Base-by-base conservation (phyloP, 2,113 vertebrate genomes). In the Mohoua ochrocephala region DNA sequence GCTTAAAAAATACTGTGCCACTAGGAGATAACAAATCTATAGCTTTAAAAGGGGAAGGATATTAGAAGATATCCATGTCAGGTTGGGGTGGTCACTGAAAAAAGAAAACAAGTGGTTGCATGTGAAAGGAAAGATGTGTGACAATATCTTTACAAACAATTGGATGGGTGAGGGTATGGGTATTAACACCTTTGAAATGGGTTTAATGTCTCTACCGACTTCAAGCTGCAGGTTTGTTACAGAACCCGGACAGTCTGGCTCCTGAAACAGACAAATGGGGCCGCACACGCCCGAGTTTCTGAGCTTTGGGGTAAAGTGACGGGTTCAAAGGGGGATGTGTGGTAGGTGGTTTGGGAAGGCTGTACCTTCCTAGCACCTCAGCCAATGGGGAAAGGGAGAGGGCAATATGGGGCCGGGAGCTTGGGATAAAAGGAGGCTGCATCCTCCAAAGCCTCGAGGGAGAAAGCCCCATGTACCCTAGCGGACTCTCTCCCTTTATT, bases 371-470 rank as follows among this genome's bases (percentile, higher is more conserved):
- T 1, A 4, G 28, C 30, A 5, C n/a, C n/a, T 56, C n/a, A 39
- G 33, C 59, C n/a, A 47, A 4, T 28, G 50, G 42, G 13, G 41
- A 49, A 75, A 13, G 42, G 50, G n/a, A 41, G 19, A n/a, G n/a
- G 24, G 13, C 35, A 30, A 13, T 19, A 1, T 24, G 42, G 0
- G 1, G 18, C 49, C 0, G 0, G 42, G 35, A 75, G 24, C 16
- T 56, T 21, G 9, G 42, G 23, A 8, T n/a, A 10, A 56, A 74
- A 64, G n/a, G 59, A 56, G 45, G n/a, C 19, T 64, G n/a, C 2
- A 0, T 3, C 19, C 41, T 47, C 59, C 2, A 1, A 47, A 47
- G 19, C 19, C 11, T 9, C 0, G 0, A 24, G 19, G 23, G 30
- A 31, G 37, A 47, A 65, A 65, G 30, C 5, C 2, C 6, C 15